phyloP scores from a whole-genome alignment of 2,113 vertebrate species.

The Marcusenius ussheri region DNA sequence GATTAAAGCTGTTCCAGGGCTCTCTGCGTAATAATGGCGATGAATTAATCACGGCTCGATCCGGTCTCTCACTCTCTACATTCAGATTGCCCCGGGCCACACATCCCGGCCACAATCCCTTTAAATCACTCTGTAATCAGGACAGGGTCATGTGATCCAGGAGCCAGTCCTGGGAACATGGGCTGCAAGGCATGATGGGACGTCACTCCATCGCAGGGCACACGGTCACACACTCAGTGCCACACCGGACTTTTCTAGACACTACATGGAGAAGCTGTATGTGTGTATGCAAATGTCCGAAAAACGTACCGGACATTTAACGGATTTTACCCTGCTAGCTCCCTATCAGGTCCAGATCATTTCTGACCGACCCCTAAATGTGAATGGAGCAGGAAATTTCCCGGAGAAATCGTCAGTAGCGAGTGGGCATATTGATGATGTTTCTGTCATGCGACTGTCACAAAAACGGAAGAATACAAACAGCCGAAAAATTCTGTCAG shows the following conservation, averaged over 20 bases:
- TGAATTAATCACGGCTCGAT: constrained; percentile 61
- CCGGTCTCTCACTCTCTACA: constrained; percentile 54
- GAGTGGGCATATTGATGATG: background rate
- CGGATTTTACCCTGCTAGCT: background rate
- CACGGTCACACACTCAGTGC: background rate
- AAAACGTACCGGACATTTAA: background rate
- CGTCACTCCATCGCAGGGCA: background rate
- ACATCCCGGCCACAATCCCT: constrained; percentile 21
- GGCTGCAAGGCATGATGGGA: background rate
- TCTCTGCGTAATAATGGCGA: constrained; percentile 59
- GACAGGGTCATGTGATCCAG: background rate
- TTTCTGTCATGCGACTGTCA: background rate
- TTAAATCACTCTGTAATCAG: background rate
- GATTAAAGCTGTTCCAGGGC: constrained; percentile 52
- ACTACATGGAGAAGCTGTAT: background rate
- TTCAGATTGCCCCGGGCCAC: constrained; percentile 35
- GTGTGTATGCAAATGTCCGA: no score
- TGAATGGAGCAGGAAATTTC: background rate
- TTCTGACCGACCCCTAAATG: background rate
- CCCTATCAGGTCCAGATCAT: background rate
- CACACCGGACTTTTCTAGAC: background rate
- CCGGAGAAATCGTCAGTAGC: background rate
- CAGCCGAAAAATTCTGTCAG: background rate
- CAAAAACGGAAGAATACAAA: background rate
- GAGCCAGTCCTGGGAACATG: background rate